Base-by-base conservation (phyloP, 2,797 vertebrate species). In the Tiaroga cobitis region DNA sequence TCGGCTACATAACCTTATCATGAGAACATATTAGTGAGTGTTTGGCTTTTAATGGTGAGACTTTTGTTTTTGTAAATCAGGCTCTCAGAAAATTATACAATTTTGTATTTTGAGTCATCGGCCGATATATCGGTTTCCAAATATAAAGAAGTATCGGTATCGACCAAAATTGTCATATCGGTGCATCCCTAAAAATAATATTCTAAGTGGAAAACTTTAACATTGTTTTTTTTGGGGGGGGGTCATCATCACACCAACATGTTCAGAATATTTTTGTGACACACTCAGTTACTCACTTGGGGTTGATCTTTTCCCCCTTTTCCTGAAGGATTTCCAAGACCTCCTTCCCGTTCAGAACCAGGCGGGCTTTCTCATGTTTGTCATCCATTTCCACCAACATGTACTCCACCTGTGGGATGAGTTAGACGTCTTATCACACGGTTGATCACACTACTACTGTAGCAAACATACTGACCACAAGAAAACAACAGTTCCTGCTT, bases 321-420 rank as follows among this genome's bases (percentile, higher is more conserved):
- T 97, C 96, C 93, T 99, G 98, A 32, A 99, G 96, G 0, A 92
- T 97, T 78, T 97, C 96, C 92, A 99, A 92, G 93, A 99, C 94
- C 11, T 97, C 94, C 83, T 92, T 94, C 69, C 96, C 96, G 0
- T 94, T 96, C 86, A 99, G 93, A 72, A 95, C 84, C 70, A 99
- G 92, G 2, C 92, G 95, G 37, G 96, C 98, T 91, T 96, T 99
- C 90, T 98, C 96, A 77, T 97, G 93, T 85, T 96, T 94, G 82
- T 97, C 96, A 87, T 99, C 97, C 90, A 99, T 94, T 83, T 97
- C 96, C 80, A 99, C 94, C 90, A 99, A 89, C 97, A 99, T 99
- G 92, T 99, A 99, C 87, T 99, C 98, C 70, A 99, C 98, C 98
- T 99, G 63, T 39, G 91, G 88, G 59, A 88, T 82, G 11, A 46